Evolutionary conservation across 2,888 invertebrate genomes (phyloP).

Genomic region (Ectobius pallidus): DNA sequence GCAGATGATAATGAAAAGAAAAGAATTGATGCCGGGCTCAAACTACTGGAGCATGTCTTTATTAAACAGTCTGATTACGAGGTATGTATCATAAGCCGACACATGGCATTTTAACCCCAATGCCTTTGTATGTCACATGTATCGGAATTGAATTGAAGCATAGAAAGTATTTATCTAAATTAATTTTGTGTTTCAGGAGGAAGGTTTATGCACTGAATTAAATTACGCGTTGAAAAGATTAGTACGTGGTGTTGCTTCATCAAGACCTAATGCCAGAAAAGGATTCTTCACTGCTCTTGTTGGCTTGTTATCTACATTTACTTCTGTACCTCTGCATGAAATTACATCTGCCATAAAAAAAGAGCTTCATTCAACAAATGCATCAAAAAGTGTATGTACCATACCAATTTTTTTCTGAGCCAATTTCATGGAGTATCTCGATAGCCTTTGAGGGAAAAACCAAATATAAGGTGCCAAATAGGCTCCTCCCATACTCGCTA

Average conservation of each 20-base stretch:
- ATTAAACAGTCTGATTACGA: slow-evolving; percentile 46
- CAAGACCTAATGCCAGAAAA: slow-evolving; percentile 65
- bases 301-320: slow-evolving; percentile 62
- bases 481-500: too few species aligned
- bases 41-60: slow-evolving; percentile 55
- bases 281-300: slow-evolving; percentile 74
- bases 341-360: too few species aligned
- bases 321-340: too few species aligned
- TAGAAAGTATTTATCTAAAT: too few species aligned
- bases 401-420: too few species aligned
- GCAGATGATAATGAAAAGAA: slow-evolving; percentile 53
- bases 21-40: slow-evolving; percentile 54
- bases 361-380: slow-evolving; percentile 66
- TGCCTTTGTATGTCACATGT: too few species aligned
- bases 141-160: too few species aligned
- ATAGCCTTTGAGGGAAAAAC: too few species aligned
- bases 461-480: too few species aligned
- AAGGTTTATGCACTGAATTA: slow-evolving; percentile 59
- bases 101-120: too few species aligned
- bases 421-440: not conserved
- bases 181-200: slow-evolving; percentile 61
- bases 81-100: slow-evolving; percentile 23
- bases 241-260: slow-evolving; percentile 74
- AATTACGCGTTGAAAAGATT: slow-evolving; percentile 71
- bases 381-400: slow-evolving; percentile 69